Conservation (phyloP, 2,888 invertebrate genomes). For the Polydrusus tereticollis region DNA sequence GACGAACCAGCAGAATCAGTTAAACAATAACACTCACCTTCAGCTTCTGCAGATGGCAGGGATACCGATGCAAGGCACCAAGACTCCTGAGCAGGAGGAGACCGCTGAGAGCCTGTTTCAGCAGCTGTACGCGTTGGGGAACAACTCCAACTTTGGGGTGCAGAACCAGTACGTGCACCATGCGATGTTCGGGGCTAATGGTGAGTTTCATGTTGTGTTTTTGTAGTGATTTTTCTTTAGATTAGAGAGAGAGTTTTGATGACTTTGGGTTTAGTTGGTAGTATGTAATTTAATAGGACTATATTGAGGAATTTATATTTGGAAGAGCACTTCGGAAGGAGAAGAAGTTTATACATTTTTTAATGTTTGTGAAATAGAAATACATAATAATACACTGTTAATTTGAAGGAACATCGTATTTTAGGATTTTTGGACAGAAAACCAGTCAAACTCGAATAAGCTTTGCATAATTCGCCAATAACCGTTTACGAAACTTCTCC, state of each 20-base stretch:
- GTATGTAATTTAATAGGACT: not conserved
- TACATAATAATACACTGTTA: not conserved
- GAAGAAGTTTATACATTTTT: too few relatives aligned
- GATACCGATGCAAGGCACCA: conserved; percentile 67
- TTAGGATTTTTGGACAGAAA: not conserved
- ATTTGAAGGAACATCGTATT: not conserved
- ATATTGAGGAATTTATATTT: too few relatives aligned
- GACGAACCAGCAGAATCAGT: conserved; percentile 48
- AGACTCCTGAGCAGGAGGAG: conserved; percentile 65
- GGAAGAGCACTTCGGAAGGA: too few relatives aligned
- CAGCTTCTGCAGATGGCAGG: conserved; percentile 73
- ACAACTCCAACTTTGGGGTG: conserved; percentile 68
- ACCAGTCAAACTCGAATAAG: conserved; percentile 11
- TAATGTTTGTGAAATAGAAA: not conserved
- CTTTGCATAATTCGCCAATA: conserved; percentile 38
- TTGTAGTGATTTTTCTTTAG: not conserved
- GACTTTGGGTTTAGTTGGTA: not conserved
- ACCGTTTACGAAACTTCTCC: conserved; percentile 10
- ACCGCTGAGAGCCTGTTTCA: conserved; percentile 65
- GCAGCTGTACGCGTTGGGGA: conserved; percentile 61
- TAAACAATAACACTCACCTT: conserved; percentile 70
- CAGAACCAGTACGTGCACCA: conserved; percentile 72
- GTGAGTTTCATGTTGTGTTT: conserved; percentile 64
- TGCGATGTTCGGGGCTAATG: conserved; percentile 71
- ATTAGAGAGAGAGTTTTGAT: not conserved